These are phyloP conservation scores for Halyomorpha halys DNA, from an alignment of 1,140 invertebrate genomes.

Conservation along the genomic window DNA sequence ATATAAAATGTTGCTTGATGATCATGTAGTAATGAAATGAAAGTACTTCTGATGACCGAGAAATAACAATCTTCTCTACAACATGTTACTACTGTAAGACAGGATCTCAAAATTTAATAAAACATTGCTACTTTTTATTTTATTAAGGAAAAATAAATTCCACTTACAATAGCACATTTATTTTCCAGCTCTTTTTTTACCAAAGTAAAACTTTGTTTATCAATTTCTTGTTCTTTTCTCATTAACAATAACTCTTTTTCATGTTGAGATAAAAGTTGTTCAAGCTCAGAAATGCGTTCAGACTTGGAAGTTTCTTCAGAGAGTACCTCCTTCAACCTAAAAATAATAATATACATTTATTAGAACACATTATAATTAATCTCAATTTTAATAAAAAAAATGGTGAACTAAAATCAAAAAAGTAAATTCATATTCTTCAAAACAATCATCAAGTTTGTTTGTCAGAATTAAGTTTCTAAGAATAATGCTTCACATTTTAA, in stretches of 20 bases:
- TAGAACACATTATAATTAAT: not conserved
- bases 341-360: not conserved
- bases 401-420: not conserved
- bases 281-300: not conserved
- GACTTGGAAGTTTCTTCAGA: not conserved
- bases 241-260: constrained; percentile 24
- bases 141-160: not conserved
- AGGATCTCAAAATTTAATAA: too few species aligned
- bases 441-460: too few species aligned
- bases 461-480: too few species aligned
- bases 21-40: too few species aligned
- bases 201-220: constrained; percentile 18
- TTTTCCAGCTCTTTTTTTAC: constrained; percentile 25
- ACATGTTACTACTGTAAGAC: too few species aligned
- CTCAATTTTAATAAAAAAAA: not conserved
- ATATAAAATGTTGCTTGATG: too few species aligned
- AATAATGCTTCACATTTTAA: too few species aligned
- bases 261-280: constrained; percentile 19
- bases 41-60: too few species aligned
- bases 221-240: constrained; percentile 29
- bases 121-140: too few species aligned
- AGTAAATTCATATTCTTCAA: too few species aligned
- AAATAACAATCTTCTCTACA: too few species aligned
- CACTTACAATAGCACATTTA: constrained; percentile 20
- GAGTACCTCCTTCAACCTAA: not conserved